Evolutionary conservation across 2,113 vertebrate species (phyloP).

Genomic region (Lampris megalopsis): DNA sequence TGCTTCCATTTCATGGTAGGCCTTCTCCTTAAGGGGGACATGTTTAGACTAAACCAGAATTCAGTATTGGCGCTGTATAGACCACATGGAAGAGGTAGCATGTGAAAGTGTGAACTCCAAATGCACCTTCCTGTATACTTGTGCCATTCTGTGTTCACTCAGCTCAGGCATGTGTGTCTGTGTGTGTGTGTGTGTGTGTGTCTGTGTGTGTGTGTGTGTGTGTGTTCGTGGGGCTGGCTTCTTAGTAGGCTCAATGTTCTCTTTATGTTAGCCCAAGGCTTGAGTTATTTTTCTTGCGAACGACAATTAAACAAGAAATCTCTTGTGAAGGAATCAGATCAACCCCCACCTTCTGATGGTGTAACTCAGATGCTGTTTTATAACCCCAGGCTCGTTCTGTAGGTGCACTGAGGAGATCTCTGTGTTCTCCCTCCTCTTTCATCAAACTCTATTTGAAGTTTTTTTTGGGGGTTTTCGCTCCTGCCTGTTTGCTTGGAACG

Average conservation of each 20-base stretch:
- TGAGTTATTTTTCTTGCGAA: slow-evolving; percentile 57
- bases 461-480: slow-evolving; percentile 10
- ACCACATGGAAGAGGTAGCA: slow-evolving; percentile 8
- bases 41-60: slow-evolving; percentile 42
- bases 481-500: slow-evolving; percentile 38
- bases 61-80: slow-evolving; percentile 7
- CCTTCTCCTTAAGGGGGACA: slow-evolving; percentile 11
- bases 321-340: slow-evolving; percentile 60
- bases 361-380: slow-evolving; percentile 33
- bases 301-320: slow-evolving; percentile 70
- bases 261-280: slow-evolving; percentile 47
- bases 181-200: slow-evolving; percentile 5
- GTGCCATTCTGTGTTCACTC: too few species aligned
- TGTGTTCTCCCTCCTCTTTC: slow-evolving; percentile 8
- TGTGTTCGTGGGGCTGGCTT: slow-evolving; percentile 10
- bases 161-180: background rate
- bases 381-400: slow-evolving; percentile 40
- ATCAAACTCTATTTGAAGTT: slow-evolving; percentile 38
- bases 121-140: background rate
- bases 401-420: slow-evolving; percentile 44
- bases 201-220: slow-evolving; percentile 19
- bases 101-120: background rate
- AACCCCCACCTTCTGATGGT: slow-evolving; percentile 37
- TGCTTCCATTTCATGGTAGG: background rate
- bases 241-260: slow-evolving; percentile 13